Base-by-base conservation (phyloP, 1,140 invertebrate genomes). In the Drosophila malerkotliana region DNA sequence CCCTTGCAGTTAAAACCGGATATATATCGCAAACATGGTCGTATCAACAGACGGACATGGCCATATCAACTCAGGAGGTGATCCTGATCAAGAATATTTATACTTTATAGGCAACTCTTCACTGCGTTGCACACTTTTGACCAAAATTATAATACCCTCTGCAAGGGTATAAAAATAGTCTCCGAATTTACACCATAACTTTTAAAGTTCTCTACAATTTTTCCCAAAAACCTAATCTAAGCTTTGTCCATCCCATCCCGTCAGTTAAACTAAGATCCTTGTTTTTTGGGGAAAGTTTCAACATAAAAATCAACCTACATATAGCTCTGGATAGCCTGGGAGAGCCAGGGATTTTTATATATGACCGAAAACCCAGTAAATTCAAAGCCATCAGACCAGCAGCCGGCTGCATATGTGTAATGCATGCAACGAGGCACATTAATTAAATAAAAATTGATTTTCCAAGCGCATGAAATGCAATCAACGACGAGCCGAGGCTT, bases 361-460 rank as follows among this genome's bases (percentile, higher is more conserved):
- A 18, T 14, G 41, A 4, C 41, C 44, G 2, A 3, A 47, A 47
- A 24, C 18, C 9, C 44, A 47, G 41, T 44, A 15, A 21, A 18
- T 9, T n/a, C 39, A n/a, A 44, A 44, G 5, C 39, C n/a, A 12
- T 14, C 39, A 44, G 6, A 12, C 37, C 49, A 18, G 18, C 53
- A n/a, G 5, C 4, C 14, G 0, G 21, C 8, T n/a, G 37, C 51
- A 55, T 74, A 56, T 64, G 47, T 62, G 71, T 74, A 77, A 73
- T 82, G 59, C 78, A 79, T 80, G 77, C 80, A 79, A 72, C 72
- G 71, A 81, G 82, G 78, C 82, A 82, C 79, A 87, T 87, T 85
- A 85, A 85, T 85, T 85, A 85, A 85, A 85, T 85, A 85, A 85
- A 85, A 87, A 85, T 85, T 85, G 82, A 85, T 85, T 85, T 84